Evolutionary conservation across 2,797 vertebrate genomes (phyloP).

Genomic region (Sebastolobus altivelis): DNA sequence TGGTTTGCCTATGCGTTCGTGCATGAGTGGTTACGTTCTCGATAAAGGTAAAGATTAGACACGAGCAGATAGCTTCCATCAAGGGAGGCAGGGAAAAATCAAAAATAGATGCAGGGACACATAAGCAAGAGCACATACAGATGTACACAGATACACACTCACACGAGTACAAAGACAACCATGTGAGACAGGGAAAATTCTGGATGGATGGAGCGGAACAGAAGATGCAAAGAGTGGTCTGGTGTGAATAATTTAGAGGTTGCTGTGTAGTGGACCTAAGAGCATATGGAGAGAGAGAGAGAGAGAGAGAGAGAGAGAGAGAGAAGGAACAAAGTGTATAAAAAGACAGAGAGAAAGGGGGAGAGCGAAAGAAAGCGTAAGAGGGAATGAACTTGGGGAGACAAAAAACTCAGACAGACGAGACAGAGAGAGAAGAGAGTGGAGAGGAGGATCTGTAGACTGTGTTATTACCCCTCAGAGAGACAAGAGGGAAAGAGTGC

Average conservation of each 20-base stretch:
- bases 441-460: constrained; percentile 45
- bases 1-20: not conserved
- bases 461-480: constrained; percentile 59
- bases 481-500: constrained; percentile 28
- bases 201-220: constrained; percentile 72
- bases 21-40: constrained; percentile 27
- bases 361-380: not conserved
- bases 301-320: not conserved
- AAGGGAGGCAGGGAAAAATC: constrained; percentile 32
- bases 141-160: constrained; percentile 8
- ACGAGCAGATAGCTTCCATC: constrained; percentile 32
- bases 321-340: constrained; percentile 19
- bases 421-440: constrained; percentile 34
- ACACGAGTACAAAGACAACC: constrained; percentile 30
- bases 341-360: constrained; percentile 16
- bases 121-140: constrained; percentile 22
- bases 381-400: constrained; percentile 20
- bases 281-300: constrained; percentile 41
- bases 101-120: constrained; percentile 56
- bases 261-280: constrained; percentile 74
- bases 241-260: constrained; percentile 82
- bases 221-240: constrained; percentile 79
- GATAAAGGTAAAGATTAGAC: constrained; percentile 32
- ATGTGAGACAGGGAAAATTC: constrained; percentile 66
- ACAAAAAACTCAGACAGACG: constrained; percentile 22